phyloP scores from a whole-genome alignment of 2,888 invertebrate genomes.

The Leptinotarsa haldemani region DNA sequence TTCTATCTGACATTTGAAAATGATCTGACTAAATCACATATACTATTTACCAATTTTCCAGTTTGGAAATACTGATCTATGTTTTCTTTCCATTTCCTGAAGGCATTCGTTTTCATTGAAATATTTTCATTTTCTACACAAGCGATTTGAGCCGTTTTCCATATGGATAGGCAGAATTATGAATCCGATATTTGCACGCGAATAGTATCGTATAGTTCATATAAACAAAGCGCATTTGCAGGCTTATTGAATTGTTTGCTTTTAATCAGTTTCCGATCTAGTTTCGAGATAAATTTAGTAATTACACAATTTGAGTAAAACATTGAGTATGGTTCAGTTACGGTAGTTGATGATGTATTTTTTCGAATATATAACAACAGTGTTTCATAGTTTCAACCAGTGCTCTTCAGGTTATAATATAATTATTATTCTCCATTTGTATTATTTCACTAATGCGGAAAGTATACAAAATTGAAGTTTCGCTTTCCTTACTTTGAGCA shows the following conservation, averaged over 20 bases:
- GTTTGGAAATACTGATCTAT: neutral
- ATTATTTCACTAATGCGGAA: no score
- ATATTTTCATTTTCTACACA: neutral
- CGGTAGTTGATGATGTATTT: neutral
- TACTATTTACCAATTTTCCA: neutral
- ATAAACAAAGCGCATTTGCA: constrained; percentile 3
- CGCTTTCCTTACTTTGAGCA: no score
- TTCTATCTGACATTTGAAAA: no score
- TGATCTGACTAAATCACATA: neutral
- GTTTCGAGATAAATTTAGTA: neutral
- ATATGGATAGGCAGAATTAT: constrained; percentile 7
- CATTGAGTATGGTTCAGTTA: neutral
- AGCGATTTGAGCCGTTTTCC: neutral
- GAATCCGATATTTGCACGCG: neutral
- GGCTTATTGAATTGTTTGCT: constrained; percentile 22
- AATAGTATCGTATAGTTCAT: neutral
- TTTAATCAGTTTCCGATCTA: constrained; percentile 14
- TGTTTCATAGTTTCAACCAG: neutral
- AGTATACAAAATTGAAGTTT: no score
- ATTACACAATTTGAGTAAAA: neutral
- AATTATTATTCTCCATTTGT: no score
- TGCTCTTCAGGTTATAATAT: no score
- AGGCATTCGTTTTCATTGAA: neutral
- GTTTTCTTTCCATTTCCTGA: constrained; percentile 8
- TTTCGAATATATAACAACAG: neutral